Percentiles rank a stretch among this genome's conserved stretches.
Evolutionary conservation across 2,888 invertebrate genomes (phyloP).

Genomic region (Caenorhabditis sp.): DNA sequence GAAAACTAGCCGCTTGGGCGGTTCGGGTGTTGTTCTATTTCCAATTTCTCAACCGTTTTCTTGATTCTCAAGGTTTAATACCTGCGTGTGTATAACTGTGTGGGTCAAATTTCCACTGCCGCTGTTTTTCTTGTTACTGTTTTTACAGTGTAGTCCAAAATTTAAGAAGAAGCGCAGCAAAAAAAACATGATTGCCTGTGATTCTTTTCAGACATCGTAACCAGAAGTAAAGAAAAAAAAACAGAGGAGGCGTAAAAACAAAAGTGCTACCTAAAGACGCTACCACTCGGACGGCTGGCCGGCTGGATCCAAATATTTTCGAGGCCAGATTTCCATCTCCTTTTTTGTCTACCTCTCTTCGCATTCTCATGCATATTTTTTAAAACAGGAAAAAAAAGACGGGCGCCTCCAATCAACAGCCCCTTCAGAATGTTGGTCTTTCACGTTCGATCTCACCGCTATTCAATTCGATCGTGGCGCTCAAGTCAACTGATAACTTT

Average conservation of each 20-base stretch:
- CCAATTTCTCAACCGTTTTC: conserved; percentile 21
- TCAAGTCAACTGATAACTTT: conserved; percentile 40
- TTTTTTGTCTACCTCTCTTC: conserved; percentile 9
- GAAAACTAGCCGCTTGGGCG: conserved; percentile 27
- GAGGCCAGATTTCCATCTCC: conserved; percentile 31
- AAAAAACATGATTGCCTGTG: not conserved
- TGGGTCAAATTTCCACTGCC: not conserved
- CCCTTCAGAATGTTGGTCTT: conserved; percentile 49
- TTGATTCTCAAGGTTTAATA: conserved; percentile 32
- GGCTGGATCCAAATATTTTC: conserved; percentile 19
- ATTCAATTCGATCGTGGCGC: conserved; percentile 12
- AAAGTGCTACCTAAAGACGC: conserved; percentile 10
- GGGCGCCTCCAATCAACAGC: conserved; percentile 47
- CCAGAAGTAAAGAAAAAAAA: not conserved
- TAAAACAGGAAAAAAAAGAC: conserved; percentile 50
- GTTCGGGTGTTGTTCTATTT: conserved; percentile 28
- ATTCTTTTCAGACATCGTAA: conserved; percentile 4
- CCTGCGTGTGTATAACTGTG: not conserved
- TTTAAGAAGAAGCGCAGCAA: not conserved
- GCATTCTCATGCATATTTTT: conserved; percentile 45
- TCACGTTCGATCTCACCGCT: conserved; percentile 61
- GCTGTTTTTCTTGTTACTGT: conserved; percentile 8
- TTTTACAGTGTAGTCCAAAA: conserved; percentile 13
- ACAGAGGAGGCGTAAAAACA: conserved; percentile 6
- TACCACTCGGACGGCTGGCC: not conserved